Percentiles rank a stretch among this genome's conserved stretches.
Evolutionary conservation across 2,113 vertebrate genomes (phyloP).

Genomic region (Coptodon bakossiorum): DNA sequence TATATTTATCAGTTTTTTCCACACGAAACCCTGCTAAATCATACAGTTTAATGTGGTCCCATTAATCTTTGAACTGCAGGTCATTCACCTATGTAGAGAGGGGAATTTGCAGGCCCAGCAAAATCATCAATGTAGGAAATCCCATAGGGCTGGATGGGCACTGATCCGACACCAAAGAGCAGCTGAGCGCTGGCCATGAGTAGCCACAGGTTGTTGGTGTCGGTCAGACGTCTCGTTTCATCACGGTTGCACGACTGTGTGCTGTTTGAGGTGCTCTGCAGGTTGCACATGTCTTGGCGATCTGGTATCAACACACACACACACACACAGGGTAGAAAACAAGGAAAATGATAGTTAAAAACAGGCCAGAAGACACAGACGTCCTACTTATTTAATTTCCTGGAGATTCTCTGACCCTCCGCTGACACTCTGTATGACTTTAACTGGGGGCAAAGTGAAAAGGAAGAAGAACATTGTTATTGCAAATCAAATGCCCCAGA

Average conservation of each 20-base stretch:
- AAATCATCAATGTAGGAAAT: conserved; percentile 96
- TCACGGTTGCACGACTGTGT: conserved; percentile 28
- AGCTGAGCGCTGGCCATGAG: conserved; percentile 89
- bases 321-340: background rate
- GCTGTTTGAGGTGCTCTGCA: conserved; percentile 31
- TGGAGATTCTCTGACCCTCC: conserved; percentile 12
- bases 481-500: conserved; percentile 8
- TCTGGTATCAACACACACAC: conserved; percentile 19
- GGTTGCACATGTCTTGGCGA: conserved; percentile 58
- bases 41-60: background rate
- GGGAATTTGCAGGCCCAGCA: conserved; percentile 82
- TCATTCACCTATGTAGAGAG: conserved; percentile 85
- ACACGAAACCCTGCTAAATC: background rate
- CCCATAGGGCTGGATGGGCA: conserved; percentile 95
- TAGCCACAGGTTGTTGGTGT: conserved; percentile 80
- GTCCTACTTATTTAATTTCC: conserved; percentile 29
- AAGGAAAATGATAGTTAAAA: background rate
- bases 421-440: background rate
- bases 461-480: background rate
- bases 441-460: background rate
- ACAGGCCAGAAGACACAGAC: background rate
- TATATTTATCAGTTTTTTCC: background rate
- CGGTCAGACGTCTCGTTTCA: conserved; percentile 47
- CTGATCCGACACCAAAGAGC: conserved; percentile 86
- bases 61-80: background rate